phyloP scores from a whole-genome alignment of 2,888 invertebrate genomes.

The Leptinotarsa juncta region DNA sequence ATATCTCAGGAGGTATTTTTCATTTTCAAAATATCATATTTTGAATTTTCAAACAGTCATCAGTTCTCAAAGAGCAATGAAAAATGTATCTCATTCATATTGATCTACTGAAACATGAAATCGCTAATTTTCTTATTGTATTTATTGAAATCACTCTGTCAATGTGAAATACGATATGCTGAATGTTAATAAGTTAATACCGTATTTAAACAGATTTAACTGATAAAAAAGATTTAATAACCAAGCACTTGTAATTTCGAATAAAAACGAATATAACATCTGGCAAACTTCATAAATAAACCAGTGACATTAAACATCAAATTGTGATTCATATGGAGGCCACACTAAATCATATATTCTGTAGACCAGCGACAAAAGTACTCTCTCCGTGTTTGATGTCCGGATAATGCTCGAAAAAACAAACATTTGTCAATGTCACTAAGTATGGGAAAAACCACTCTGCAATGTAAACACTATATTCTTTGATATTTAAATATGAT shows the following conservation, averaged over 20 bases:
- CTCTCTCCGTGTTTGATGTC: neutral
- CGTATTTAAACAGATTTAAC: neutral
- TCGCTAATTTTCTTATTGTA: neutral
- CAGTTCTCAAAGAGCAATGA: too few relatives aligned
- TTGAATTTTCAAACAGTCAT: too few relatives aligned
- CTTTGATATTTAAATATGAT: too few relatives aligned
- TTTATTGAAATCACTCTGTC: neutral
- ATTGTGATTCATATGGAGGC: conserved; percentile 1
- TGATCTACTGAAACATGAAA: too few relatives aligned
- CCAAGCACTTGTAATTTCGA: neutral
- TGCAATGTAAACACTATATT: too few relatives aligned
- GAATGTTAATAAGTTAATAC: neutral
- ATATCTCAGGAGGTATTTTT: too few relatives aligned
- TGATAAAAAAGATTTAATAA: conserved; percentile 4
- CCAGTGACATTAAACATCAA: neutral
- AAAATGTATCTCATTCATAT: too few relatives aligned
- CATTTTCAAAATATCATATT: too few relatives aligned
- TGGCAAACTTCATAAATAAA: conserved; percentile 6
- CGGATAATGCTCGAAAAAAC: neutral
- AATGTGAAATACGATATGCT: neutral
- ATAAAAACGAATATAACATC: neutral
- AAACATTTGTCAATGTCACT: neutral
- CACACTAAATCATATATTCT: neutral
- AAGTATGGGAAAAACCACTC: neutral
- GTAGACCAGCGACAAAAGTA: neutral